A percentile compares a stretch with the other conserved stretches of the same genome.
Conservation (phyloP, 2,888 invertebrate genomes). For the Drosophila greeni region DNA sequence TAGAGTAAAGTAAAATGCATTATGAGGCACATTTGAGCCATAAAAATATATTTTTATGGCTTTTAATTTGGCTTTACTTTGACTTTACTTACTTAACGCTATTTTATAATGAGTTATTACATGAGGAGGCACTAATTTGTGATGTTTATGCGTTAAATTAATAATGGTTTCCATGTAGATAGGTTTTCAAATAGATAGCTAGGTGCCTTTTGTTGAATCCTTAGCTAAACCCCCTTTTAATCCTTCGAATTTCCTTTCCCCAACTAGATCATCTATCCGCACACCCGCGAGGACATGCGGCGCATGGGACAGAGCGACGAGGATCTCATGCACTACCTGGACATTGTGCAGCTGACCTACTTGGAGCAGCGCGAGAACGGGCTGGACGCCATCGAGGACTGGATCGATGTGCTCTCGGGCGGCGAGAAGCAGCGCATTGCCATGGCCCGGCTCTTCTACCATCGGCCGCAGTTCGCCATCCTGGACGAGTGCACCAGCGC, state of each 20-base stretch:
- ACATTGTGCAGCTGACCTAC: conserved; percentile 91
- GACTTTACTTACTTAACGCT: not conserved
- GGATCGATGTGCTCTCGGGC: conserved; percentile 98
- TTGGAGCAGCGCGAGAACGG: conserved; percentile 91
- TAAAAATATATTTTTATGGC: no score
- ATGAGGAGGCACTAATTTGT: not conserved
- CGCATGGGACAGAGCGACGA: conserved; percentile 88
- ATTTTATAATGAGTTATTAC: not conserved
- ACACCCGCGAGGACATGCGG: conserved; percentile 90
- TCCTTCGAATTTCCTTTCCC: no score
- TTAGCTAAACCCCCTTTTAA: not conserved
- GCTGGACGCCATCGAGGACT: conserved; percentile 96
- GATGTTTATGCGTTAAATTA: not conserved
- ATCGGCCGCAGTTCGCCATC: conserved; percentile 98
- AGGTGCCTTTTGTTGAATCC: not conserved
- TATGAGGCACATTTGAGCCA: not conserved
- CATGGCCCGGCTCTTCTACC: conserved; percentile 98
- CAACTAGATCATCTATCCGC: conserved; percentile 90
- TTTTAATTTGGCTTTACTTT: not conserved
- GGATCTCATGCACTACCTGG: conserved; percentile 87
- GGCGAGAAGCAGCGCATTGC: conserved; percentile 99
- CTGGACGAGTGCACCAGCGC: conserved; percentile 99
- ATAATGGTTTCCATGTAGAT: no score
- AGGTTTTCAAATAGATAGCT: not conserved
- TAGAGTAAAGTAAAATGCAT: not conserved